Conservation (phyloP, 2,888 invertebrate genomes). For the Tachystola acroxantha region DNA sequence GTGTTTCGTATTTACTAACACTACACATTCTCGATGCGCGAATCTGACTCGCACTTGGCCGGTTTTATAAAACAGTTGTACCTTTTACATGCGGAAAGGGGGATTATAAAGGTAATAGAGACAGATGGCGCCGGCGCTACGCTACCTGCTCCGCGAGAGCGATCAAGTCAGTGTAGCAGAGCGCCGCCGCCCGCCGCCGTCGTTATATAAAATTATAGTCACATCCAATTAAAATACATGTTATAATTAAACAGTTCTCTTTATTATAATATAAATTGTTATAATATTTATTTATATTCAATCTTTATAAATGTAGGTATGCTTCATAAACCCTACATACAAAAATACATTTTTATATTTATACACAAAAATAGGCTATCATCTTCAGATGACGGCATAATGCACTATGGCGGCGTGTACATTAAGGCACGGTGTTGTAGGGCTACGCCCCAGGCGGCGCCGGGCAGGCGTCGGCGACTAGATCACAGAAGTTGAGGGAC, state of each 20-base stretch:
- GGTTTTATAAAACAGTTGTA: no score
- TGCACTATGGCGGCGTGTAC: constrained; percentile 74
- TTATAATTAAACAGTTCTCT: constrained; percentile 69
- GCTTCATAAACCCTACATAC: constrained; percentile 72
- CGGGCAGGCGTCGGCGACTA: constrained; percentile 72
- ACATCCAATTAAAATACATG: constrained; percentile 45
- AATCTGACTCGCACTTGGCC: no score
- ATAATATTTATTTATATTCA: constrained; percentile 64
- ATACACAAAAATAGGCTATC: constrained; percentile 72
- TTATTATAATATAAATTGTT: constrained; percentile 63
- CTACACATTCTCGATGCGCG: no score
- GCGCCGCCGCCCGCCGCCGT: no score
- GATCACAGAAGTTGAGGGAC: constrained; percentile 68
- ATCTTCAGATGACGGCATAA: constrained; percentile 63
- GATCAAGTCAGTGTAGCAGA: no score
- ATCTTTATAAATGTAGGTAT: constrained; percentile 69
- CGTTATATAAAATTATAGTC: no score
- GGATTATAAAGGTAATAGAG: constrained; percentile 4
- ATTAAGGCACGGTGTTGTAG: constrained; percentile 70
- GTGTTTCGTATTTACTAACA: no score
- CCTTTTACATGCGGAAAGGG: no score
- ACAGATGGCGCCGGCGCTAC: constrained; percentile 60
- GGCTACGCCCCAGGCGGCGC: constrained; percentile 75
- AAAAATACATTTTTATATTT: constrained; percentile 73
- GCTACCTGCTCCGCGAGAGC: constrained; percentile 28